phyloP scores from a whole-genome alignment of 92 coral and sea anemone species.

The Parazoanthus darwini region DNA sequence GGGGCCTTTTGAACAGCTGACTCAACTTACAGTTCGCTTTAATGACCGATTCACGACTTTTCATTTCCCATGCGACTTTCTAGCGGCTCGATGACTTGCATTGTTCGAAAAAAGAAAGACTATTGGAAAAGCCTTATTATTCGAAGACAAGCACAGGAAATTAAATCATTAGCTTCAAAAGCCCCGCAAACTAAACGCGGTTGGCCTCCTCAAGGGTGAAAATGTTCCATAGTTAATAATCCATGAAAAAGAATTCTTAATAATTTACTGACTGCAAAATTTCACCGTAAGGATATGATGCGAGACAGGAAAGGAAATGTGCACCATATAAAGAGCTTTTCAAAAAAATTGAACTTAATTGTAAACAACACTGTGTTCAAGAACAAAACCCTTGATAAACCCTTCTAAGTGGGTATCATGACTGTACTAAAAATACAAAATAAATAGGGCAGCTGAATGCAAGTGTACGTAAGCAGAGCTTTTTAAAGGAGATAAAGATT shows the following conservation, averaged over 20 bases:
- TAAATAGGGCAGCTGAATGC: conserved; percentile 15
- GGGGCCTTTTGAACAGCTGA: conserved; percentile 15
- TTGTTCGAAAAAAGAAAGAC: conserved; percentile 73
- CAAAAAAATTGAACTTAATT: not conserved
- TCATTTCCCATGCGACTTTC: conserved; percentile 71
- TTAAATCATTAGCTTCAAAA: conserved; percentile 95
- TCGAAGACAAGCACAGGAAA: conserved; percentile 90
- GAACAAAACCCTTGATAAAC: not conserved
- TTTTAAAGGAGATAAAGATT: not conserved
- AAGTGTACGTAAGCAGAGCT: conserved; percentile 16
- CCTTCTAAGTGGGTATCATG: not conserved
- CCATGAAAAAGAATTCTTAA: conserved; percentile 37
- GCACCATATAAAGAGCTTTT: not conserved
- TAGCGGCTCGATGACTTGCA: conserved; percentile 60
- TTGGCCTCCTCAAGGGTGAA: conserved; percentile 46
- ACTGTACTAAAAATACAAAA: conserved; percentile 11
- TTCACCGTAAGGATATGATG: not conserved
- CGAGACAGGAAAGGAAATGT: not conserved
- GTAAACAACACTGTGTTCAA: not conserved
- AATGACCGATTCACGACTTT: conserved; percentile 43
- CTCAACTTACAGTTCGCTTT: conserved; percentile 22
- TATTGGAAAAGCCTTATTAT: conserved; percentile 87
- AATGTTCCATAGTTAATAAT: conserved; percentile 32
- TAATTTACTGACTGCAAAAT: not conserved
- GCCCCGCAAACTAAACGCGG: conserved; percentile 64